Base-by-base conservation (phyloP, 1,140 invertebrate genomes). In the Drosophila burlai region DNA sequence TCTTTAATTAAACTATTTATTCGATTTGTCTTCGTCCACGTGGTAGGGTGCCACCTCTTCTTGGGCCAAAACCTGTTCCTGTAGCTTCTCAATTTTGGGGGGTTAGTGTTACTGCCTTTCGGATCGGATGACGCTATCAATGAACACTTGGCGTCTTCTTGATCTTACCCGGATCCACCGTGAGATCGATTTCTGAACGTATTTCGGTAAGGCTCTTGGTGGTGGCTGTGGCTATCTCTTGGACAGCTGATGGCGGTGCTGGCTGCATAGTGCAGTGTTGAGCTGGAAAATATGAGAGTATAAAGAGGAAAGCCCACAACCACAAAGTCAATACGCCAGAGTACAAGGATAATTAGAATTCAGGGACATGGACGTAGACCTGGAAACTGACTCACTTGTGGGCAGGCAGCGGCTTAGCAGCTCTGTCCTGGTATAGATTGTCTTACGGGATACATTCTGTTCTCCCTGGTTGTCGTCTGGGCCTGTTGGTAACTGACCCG, bases 191-290 rank as follows among this genome's bases (percentile, higher is more conserved):
- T 9, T n/a, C 16, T 2, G 36, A 13, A 3, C 40, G 40, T 0
- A 42, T 42, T 42, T 16, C 15, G 7, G 40, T 42, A 3, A 42
- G 40, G 4, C 36, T 38, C 11, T 38, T 38, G 36, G 11, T 5
- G 11, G 11, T 13, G 36, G n/a, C 3, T n/a, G 8, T 43, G 40
- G 16, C 16, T 4, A n/a, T n/a, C 7, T 2, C 40, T 4, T 3
- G 40, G 3, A 0, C 4, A 10, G 7, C 16, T 43, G 8, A n/a
- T 4, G 6, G 4, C 8, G n/a, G 3, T n/a, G 8, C 3, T n/a
- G 7, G 3, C 40, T n/a, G 15, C 4, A 8, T 8, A 43, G n/a
- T 4, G 8, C 8, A 4, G 40, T 9, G 3, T 43, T n/a, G 16
- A 43, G 16, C 40, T 43, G 16, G 40, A 42, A 43, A n/a, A 43